phyloP scores from a whole-genome alignment of 2,888 invertebrate species.

The Rhyacophila evoluta region DNA sequence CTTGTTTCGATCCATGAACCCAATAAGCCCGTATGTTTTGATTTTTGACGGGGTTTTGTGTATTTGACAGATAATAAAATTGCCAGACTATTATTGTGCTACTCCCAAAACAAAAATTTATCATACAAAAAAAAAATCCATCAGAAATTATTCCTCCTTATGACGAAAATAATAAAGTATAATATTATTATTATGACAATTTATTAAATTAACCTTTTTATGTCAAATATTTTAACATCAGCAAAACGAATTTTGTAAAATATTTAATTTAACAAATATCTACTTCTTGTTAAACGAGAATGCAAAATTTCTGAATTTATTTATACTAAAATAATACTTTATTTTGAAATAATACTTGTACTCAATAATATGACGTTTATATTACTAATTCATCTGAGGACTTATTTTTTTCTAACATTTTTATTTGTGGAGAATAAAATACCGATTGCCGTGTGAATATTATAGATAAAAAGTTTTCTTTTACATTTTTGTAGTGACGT shows the following conservation, averaged over 20 bases:
- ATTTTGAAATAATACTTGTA: not conserved
- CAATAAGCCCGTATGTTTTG: no score
- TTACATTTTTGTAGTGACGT: constrained; percentile 4
- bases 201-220: no score
- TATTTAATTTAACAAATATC: not conserved
- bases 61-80: not conserved
- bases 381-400: not conserved
- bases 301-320: not conserved
- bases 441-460: constrained; percentile 1
- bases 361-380: no score
- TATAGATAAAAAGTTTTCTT: not conserved
- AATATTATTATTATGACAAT: no score
- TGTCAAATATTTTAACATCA: not conserved
- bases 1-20: no score
- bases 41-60: not conserved
- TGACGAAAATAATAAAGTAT: no score
- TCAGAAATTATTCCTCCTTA: not conserved
- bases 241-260: not conserved
- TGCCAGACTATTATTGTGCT: not conserved
- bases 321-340: not conserved
- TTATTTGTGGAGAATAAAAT: not conserved
- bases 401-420: no score
- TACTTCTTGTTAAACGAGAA: not conserved
- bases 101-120: not conserved
- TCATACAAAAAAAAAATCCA: no score